Percentiles rank a stretch among this genome's conserved stretches.
Evolutionary conservation across 2,797 vertebrate species (phyloP).

Genomic region (Muscicapa striata): DNA sequence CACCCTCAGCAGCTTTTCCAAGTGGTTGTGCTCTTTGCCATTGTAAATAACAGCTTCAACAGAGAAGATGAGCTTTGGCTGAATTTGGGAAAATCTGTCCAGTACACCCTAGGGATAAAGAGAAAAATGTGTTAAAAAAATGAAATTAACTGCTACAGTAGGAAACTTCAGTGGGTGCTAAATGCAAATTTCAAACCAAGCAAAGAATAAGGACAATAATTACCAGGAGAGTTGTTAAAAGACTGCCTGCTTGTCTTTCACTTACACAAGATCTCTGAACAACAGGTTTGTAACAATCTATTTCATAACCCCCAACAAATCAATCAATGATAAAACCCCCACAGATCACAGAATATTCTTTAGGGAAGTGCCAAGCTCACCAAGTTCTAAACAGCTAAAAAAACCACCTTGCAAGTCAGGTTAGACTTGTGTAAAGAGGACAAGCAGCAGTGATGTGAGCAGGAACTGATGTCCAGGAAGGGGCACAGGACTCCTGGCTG

Average conservation of each 20-base stretch:
- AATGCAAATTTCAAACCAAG: neutral
- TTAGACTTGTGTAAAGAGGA: neutral
- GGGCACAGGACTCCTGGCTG: neutral
- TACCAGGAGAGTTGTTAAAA: neutral
- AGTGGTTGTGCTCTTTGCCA: conserved; percentile 89
- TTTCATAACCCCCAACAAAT: neutral
- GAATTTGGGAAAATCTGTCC: conserved; percentile 96
- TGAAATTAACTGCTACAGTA: neutral
- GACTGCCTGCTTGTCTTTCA: neutral
- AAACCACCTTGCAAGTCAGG: neutral
- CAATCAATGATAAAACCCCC: neutral
- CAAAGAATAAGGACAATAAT: neutral
- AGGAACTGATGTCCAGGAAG: neutral
- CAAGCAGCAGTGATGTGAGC: neutral
- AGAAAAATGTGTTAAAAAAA: neutral
- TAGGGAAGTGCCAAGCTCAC: neutral
- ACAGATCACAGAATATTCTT: rapidly evolving
- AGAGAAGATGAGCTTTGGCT: conserved; percentile 94
- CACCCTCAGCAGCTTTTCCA: conserved; percentile 93
- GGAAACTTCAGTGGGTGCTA: neutral
- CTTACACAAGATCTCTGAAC: neutral
- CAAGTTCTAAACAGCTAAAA: neutral
- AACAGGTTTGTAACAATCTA: neutral
- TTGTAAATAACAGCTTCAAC: conserved; percentile 95
- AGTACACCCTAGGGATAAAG: conserved; percentile 85